A percentile compares a stretch with the other conserved stretches of the same genome.
Evolutionary conservation across 2,888 invertebrate species (phyloP).

Genomic region (Phymatocera aterrima): DNA sequence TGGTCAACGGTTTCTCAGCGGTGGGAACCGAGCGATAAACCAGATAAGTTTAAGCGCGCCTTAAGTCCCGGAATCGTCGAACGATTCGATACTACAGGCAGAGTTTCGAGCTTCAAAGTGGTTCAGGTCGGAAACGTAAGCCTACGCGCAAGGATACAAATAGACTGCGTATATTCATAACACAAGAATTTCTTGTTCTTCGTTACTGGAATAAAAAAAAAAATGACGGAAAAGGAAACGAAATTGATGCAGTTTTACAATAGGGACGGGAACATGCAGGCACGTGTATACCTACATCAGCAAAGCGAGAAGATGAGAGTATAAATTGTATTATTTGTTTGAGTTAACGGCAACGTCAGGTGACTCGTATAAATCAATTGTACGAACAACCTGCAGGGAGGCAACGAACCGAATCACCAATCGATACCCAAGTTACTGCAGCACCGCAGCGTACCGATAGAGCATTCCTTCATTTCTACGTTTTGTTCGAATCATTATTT

Average conservation of each 20-base stretch:
- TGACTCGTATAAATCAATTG: constrained; percentile 44
- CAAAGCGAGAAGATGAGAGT: neutral
- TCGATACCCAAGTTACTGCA: constrained; percentile 25
- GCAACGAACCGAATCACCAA: constrained; percentile 36
- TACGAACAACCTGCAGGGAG: constrained; percentile 25
- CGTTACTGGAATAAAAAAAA: neutral
- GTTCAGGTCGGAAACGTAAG: constrained; percentile 28
- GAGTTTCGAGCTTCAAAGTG: constrained; percentile 29
- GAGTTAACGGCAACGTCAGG: constrained; percentile 37
- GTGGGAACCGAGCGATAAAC: constrained; percentile 46
- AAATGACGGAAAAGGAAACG: neutral
- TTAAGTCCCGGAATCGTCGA: constrained; percentile 29
- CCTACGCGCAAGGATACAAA: too few relatives aligned
- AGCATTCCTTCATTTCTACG: constrained; percentile 29
- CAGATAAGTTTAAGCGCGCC: constrained; percentile 46
- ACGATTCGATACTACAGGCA: constrained; percentile 16
- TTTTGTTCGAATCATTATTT: constrained; percentile 37
- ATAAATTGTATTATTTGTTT: constrained; percentile 36
- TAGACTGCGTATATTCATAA: neutral
- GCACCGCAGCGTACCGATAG: neutral
- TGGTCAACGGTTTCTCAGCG: constrained; percentile 45
- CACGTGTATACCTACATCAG: neutral
- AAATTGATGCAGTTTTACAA: neutral
- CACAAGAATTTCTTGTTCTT: neutral
- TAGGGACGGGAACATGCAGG: neutral